Evolutionary conservation across 2,113 vertebrate species (phyloP), one percentile per base, ranked within the genome.

Genomic region (Indri indri): DNA sequence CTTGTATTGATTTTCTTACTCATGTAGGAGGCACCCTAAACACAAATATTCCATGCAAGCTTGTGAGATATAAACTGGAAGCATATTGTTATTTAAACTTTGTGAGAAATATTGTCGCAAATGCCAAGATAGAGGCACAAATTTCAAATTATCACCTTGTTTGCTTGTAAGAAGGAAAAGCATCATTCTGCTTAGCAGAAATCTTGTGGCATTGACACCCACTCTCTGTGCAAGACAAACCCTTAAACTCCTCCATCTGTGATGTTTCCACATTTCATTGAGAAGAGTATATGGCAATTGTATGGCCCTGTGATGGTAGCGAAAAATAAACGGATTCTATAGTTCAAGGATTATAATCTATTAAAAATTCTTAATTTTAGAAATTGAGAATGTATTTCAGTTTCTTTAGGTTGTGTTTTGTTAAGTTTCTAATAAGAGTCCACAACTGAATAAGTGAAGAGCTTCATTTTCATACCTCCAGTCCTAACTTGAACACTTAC

Each of bases 121-220:
- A 87, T 97, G 52, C 50, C 74, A 95, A 59, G 16, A 84, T 34
- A 96, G 86, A 86, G 93, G 83, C 40, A 93, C 91, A 89, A 18
- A 45, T 89, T 94, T 88, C 95, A 95, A 93, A 90, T 98, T 97
- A 96, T 96, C 96, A 97, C 93, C 89, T 97, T 63, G 50, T 74
- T 96, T 97, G 52, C 81, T 95, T 96, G 42, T 89, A 94, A 80
- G 88, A 88, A 94, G 77, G n/a, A 88, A 61, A 45, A 87, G 37
- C 8, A 1, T 82, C 94, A 50, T 59, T 71, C 50, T 95, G 57
- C 74, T 94, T 94, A 66, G 74, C 5, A 1, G 61, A 96, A 92
- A 92, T 80, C 86, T 80, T 91, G 37, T 27, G 6, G 37, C 32
- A 20, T 34, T 81, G 37, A 94, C 79, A 90, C 74, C 65, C 93